Conservation (phyloP, 2,797 vertebrate genomes). For the Petrocephalus sullivani region DNA sequence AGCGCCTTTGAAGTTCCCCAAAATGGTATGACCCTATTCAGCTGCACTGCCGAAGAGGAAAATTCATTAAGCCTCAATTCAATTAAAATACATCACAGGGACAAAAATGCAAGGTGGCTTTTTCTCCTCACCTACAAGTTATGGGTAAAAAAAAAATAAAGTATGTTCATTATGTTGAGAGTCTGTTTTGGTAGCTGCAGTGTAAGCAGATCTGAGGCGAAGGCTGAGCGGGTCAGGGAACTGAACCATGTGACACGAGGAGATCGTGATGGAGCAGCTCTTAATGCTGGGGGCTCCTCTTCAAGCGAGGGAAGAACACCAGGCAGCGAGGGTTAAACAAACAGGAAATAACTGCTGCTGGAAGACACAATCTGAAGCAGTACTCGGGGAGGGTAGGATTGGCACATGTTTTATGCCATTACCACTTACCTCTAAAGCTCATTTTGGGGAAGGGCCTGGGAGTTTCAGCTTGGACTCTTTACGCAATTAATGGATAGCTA, state of each 20-base stretch:
- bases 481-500: background rate
- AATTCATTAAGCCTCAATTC: background rate
- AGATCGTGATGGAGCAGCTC: background rate
- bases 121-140: background rate
- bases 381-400: background rate
- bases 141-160: background rate
- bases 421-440: background rate
- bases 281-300: background rate
- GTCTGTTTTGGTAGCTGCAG: background rate
- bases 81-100: background rate
- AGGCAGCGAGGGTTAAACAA: background rate
- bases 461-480: background rate
- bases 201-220: background rate
- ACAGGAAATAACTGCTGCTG: background rate
- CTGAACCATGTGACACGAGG: background rate
- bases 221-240: background rate
- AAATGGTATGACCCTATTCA: background rate
- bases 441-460: background rate
- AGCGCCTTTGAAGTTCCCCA: background rate
- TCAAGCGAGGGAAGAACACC: background rate
- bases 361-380: background rate
- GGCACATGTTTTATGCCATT: background rate
- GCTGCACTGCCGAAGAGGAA: background rate
- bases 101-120: constrained; percentile 5
- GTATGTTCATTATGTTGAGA: background rate